A percentile compares a stretch with the other conserved stretches of the same genome.
Evolutionary conservation across 2,113 vertebrate genomes (phyloP).

Genomic region (Erythrolamprus reginae): DNA sequence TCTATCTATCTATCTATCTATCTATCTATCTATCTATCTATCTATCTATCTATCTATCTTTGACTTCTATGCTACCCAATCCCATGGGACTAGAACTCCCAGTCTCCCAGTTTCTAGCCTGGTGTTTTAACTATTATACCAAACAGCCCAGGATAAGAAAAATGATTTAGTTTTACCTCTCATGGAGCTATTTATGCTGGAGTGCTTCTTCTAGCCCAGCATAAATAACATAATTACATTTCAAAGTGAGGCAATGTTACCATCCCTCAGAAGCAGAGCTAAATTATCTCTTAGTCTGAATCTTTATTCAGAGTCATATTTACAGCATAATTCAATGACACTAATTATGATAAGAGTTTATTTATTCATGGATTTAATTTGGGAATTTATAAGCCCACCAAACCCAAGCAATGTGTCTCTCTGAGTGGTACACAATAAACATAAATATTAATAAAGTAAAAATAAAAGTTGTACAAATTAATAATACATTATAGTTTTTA

Average conservation of each 20-base stretch:
- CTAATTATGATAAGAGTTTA: background rate
- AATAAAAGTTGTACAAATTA: too few relatives aligned
- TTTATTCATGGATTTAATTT: background rate
- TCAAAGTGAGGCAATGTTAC: background rate
- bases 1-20: too few relatives aligned
- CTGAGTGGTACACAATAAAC: background rate
- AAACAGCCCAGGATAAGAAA: too few relatives aligned
- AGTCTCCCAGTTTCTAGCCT: too few relatives aligned
- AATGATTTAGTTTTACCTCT: too few relatives aligned
- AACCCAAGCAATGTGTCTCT: background rate
- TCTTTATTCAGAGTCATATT: background rate
- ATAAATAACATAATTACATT: background rate
- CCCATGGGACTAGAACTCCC: too few relatives aligned
- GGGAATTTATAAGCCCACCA: background rate
- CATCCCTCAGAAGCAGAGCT: background rate
- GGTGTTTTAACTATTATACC: too few relatives aligned
- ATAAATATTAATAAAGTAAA: background rate
- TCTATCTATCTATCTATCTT: too few relatives aligned
- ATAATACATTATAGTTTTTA: too few relatives aligned
- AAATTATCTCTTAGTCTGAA: background rate
- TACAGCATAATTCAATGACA: background rate
- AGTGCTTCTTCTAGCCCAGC: background rate
- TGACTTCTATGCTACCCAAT: too few relatives aligned
- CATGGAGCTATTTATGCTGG: too few relatives aligned
- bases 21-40: too few relatives aligned